Conservation (phyloP, 2,888 invertebrate genomes). For the Andrena dorsata region DNA sequence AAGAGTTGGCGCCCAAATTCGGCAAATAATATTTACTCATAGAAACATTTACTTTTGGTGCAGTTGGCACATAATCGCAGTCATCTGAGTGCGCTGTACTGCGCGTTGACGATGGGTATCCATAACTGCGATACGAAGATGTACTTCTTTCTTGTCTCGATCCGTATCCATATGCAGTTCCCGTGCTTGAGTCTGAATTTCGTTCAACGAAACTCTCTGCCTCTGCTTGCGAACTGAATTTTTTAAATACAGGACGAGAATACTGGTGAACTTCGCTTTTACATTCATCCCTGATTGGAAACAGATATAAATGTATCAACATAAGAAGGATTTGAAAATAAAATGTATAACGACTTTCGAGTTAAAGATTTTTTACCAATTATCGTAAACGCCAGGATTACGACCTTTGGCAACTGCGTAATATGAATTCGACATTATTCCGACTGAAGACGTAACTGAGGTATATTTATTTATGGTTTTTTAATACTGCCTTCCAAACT, state of each 20-base stretch:
- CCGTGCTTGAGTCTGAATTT: not conserved
- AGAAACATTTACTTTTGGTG: not conserved
- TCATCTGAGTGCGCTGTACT: not conserved
- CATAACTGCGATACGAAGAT: too few species aligned
- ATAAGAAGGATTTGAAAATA: not conserved
- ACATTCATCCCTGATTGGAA: conserved; percentile 86
- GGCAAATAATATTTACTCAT: not conserved
- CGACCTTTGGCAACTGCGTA: conserved; percentile 68
- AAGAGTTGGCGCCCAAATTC: not conserved
- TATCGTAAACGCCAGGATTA: conserved; percentile 62
- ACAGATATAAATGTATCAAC: not conserved
- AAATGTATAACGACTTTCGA: not conserved
- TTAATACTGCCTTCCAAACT: not conserved
- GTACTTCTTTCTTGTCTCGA: too few species aligned
- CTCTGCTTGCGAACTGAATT: conserved; percentile 88
- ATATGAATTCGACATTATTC: conserved; percentile 43
- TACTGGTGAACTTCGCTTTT: conserved; percentile 88
- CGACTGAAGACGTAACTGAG: not conserved
- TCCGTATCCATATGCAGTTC: too few species aligned
- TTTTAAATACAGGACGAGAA: conserved; percentile 88
- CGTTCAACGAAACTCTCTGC: conserved; percentile 87
- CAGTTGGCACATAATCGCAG: not conserved
- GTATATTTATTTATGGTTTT: not conserved
- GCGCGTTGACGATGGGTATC: not conserved
- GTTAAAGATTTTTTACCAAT: conserved; percentile 54